A percentile compares a stretch with the other conserved stretches of the same genome.
These are phyloP conservation scores for Psophia crepitans DNA, from an alignment of 2,113 vertebrate species.

Conservation along the genomic window DNA sequence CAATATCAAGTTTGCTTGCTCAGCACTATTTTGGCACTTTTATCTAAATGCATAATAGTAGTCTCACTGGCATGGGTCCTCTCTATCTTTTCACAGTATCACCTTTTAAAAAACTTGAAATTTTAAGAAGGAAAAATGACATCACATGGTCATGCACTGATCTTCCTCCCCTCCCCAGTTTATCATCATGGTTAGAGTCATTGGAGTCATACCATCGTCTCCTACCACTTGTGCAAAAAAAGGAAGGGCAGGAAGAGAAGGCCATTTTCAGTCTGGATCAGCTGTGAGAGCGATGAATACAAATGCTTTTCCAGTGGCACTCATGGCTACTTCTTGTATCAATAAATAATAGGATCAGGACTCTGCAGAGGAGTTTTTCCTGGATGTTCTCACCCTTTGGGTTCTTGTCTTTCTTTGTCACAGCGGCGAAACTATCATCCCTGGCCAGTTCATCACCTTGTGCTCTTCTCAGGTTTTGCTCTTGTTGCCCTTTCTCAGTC, in stretches of 20 bases:
- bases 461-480: not conserved
- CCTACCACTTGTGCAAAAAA: not conserved
- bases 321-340: not conserved
- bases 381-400: not conserved
- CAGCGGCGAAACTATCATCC: not conserved
- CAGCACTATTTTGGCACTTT: not conserved
- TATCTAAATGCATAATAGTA: not conserved
- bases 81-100: not conserved
- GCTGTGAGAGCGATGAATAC: not conserved
- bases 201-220: not conserved
- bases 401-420: not conserved
- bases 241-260: not conserved
- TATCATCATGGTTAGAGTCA: accelerated
- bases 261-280: not conserved
- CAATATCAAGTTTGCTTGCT: not conserved
- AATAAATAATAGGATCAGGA: not conserved
- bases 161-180: not conserved
- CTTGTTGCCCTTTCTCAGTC: not conserved
- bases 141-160: not conserved
- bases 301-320: not conserved
- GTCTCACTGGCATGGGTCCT: not conserved
- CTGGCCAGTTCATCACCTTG: not conserved
- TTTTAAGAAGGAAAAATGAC: not conserved
- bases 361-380: not conserved
- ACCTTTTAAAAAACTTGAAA: not conserved